Conservation (phyloP, 2,113 vertebrate genomes). For the Petrocephalus microphthalmus region DNA sequence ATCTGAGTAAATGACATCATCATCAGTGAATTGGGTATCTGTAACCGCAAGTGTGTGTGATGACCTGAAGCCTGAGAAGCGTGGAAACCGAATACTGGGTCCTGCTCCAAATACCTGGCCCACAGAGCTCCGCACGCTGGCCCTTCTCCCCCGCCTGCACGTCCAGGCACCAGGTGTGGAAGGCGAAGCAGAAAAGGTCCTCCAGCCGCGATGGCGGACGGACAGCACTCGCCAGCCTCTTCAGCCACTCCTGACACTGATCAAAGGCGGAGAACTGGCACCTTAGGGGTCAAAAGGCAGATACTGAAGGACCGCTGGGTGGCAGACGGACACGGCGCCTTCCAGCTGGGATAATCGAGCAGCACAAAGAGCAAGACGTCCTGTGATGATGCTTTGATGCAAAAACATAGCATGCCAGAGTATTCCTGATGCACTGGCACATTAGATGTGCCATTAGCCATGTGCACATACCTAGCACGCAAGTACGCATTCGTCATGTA, state of each 20-base stretch:
- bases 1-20: neutral
- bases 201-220: slow-evolving; percentile 83
- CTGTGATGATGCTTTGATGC: neutral
- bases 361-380: neutral
- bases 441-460: neutral
- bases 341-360: neutral
- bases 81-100: neutral
- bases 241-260: slow-evolving; percentile 94
- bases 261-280: slow-evolving; percentile 94
- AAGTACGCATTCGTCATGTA: no score
- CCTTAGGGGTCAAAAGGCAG: slow-evolving; percentile 51
- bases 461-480: no score
- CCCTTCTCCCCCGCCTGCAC: slow-evolving; percentile 89
- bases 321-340: neutral
- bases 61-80: neutral
- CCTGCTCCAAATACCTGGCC: slow-evolving; percentile 69
- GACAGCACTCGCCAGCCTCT: slow-evolving; percentile 72
- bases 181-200: slow-evolving; percentile 91
- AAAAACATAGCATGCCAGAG: neutral
- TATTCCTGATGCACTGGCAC: neutral
- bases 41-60: neutral
- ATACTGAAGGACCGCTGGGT: neutral
- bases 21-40: neutral
- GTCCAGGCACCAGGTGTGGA: slow-evolving; percentile 93
- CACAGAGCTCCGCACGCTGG: slow-evolving; percentile 86